Base-by-base conservation (phyloP, 2,113 vertebrate genomes). In the Oophaga pumilio region DNA sequence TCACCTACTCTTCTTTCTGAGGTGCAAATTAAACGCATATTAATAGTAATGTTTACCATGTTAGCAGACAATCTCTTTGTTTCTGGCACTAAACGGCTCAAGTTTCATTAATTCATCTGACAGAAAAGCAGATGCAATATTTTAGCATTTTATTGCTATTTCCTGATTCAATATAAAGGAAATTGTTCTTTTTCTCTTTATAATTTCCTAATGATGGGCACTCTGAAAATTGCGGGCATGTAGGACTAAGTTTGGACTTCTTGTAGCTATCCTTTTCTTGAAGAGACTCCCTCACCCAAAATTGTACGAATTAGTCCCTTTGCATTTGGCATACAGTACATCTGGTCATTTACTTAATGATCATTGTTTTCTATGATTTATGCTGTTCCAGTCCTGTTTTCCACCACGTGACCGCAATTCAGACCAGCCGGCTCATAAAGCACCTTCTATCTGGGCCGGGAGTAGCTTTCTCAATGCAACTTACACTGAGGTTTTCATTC, bases 21-120 rank as follows among this genome's bases (percentile, higher is more conserved):
- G 95, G 93, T 94, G 92, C 91, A 95, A 96, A 96, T 96, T 96
- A 94, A 95, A 95, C 92, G 92, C 83, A 93, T 94, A 94, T 93
- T 95, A 94, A 94, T 95, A 93, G 93, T 94, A 91, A 93, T 92
- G 93, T 93, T 94, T 94, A 91, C 90, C 91, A 89, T 91, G 93
- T 91, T 88, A 91, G 91, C 90, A 86, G 85, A 84, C 90, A 64
- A 84, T 77, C 68, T 62, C 73, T 83, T 83, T 88, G 60, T 88
- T 57, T 56, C 33, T 33, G 33, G 9, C 66, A 53, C 59, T 76
- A 60, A 60, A 26, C 33, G 73, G 56, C 24, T 74, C 11, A 9
- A 57, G 4, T 84, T 74, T 69, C n/a, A 83, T 83, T 69, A 68
- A 83, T 22, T 18, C 49, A 24, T 80, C 56, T 26, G 33, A 52